Percentiles rank a stretch among this genome's conserved stretches.
phyloP scores from a whole-genome alignment of 2,797 vertebrate species.

The Bradypodion ventrale region DNA sequence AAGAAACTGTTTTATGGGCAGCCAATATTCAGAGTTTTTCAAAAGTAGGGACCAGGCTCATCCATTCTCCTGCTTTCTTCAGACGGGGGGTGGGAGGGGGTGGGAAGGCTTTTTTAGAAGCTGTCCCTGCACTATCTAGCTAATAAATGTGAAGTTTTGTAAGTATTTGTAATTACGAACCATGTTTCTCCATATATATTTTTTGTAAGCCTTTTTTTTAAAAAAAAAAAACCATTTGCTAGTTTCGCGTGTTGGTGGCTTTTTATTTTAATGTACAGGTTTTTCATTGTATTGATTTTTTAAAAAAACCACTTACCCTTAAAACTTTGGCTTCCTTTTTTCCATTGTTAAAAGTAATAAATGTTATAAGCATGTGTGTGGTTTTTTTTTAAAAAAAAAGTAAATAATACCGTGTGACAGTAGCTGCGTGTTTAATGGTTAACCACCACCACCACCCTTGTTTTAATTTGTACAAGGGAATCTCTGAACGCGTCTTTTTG shows the following conservation, averaged over 20 bases:
- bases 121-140: constrained; percentile 57
- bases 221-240: constrained; percentile 60
- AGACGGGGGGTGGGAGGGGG: not conserved
- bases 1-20: constrained; percentile 2
- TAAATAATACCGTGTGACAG: constrained; percentile 64
- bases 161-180: constrained; percentile 69
- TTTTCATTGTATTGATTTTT: constrained; percentile 49
- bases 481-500: constrained; percentile 14
- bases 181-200: constrained; percentile 63
- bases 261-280: constrained; percentile 61
- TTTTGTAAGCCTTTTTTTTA: constrained; percentile 67
- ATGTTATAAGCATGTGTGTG: constrained; percentile 65
- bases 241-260: constrained; percentile 39
- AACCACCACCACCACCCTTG: not conserved
- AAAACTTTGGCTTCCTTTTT: constrained; percentile 51
- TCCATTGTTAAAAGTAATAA: constrained; percentile 62
- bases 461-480: constrained; percentile 31
- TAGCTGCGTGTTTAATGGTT: constrained; percentile 63
- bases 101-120: constrained; percentile 16
- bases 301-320: constrained; percentile 29
- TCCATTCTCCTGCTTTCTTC: not conserved
- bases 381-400: not conserved
- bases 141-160: constrained; percentile 70
- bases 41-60: constrained; percentile 11
- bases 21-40: not conserved